Conservation (phyloP, 2,797 vertebrate species). For the Catamblyrhynchus diadema region DNA sequence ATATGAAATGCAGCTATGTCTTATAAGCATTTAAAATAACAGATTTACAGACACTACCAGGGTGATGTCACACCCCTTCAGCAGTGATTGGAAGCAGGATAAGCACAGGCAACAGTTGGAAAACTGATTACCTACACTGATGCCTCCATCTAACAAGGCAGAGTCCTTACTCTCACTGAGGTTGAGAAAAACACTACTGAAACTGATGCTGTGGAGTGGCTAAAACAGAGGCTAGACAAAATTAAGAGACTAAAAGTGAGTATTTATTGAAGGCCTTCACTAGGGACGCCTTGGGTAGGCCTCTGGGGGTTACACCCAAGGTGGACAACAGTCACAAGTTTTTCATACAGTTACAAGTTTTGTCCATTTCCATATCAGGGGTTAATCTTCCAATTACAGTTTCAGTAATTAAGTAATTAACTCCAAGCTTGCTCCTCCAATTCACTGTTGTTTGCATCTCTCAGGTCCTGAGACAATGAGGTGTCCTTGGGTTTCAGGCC, state of each 20-base stretch:
- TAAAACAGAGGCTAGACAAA: background rate
- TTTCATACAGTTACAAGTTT: too few relatives aligned
- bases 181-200: background rate
- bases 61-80: background rate
- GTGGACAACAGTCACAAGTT: accelerated
- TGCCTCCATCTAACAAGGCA: background rate
- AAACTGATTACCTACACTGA: background rate
- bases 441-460: background rate
- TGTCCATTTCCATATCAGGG: too few relatives aligned
- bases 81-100: background rate
- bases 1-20: background rate
- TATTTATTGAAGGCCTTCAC: background rate
- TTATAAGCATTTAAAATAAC: background rate
- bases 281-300: background rate
- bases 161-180: background rate
- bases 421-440: accelerated
- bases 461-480: background rate
- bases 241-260: background rate
- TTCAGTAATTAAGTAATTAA: background rate
- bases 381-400: background rate
- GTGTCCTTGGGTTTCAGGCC: background rate
- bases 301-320: background rate
- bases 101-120: background rate
- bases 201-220: background rate
- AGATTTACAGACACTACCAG: background rate